phyloP scores from a whole-genome alignment of 2,797 vertebrate genomes.

The Sebastolobus altivelis region DNA sequence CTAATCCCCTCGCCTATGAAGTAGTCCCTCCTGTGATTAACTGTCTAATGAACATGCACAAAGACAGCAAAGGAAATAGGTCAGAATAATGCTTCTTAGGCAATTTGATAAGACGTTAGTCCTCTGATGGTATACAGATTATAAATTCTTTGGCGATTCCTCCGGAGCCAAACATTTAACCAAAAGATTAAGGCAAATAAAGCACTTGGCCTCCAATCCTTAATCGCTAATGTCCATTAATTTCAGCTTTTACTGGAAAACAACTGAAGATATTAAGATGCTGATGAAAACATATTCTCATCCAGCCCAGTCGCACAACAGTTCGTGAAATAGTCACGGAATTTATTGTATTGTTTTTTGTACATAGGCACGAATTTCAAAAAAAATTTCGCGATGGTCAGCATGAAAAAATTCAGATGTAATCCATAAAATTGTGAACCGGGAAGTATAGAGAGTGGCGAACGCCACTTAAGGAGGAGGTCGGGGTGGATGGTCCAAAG shows the following conservation, averaged over 20 bases:
- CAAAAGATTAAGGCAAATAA: constrained; percentile 49
- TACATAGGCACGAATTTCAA: no score
- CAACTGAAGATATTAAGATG: neutral
- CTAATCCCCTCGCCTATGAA: constrained; percentile 73
- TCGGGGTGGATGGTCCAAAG: no score
- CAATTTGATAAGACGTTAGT: constrained; percentile 75
- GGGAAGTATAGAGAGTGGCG: no score
- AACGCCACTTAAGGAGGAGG: no score
- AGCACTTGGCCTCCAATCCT: constrained; percentile 29
- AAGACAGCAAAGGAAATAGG: constrained; percentile 70
- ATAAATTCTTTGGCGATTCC: constrained; percentile 58
- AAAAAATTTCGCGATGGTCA: no score
- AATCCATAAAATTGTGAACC: no score
- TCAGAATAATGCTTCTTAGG: constrained; percentile 74
- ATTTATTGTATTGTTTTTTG: no score
- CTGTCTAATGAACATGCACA: constrained; percentile 77
- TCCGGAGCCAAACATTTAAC: constrained; percentile 69
- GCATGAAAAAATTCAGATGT: no score
- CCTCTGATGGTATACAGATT: constrained; percentile 64
- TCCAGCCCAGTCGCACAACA: no score
- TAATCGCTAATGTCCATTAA: constrained; percentile 22
- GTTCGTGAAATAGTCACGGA: no score
- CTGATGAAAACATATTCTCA: neutral
- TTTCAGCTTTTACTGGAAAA: constrained; percentile 1
- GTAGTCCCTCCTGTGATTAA: constrained; percentile 73